Evolutionary conservation across 2,113 vertebrate genomes (phyloP).

Genomic region (Isichthys henryi): DNA sequence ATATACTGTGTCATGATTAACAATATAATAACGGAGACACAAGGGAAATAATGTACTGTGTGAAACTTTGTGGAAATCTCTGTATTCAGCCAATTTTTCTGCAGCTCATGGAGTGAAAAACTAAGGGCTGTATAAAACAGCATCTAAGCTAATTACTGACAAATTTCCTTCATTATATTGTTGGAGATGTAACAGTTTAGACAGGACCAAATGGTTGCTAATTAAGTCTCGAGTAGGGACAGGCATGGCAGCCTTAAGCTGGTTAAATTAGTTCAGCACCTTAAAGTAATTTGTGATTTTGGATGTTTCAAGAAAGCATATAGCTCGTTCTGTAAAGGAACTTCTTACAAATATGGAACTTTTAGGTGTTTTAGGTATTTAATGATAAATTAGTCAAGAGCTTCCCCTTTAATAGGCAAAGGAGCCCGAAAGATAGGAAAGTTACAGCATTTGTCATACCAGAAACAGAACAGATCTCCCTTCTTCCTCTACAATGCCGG

Average conservation of each 20-base stretch:
- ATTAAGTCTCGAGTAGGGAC: background rate
- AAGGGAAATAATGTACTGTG: background rate
- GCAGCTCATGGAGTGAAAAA: background rate
- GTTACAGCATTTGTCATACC: background rate
- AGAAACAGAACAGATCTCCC: background rate
- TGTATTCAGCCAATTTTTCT: background rate
- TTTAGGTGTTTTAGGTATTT: background rate
- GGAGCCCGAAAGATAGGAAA: background rate
- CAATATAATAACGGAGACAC: background rate
- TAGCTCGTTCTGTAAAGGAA: background rate
- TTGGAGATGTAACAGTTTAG: background rate
- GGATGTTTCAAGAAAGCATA: background rate
- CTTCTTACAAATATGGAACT: background rate
- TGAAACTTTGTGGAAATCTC: background rate
- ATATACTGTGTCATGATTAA: background rate
- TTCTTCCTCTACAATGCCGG: background rate
- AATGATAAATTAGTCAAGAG: background rate
- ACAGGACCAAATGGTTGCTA: background rate
- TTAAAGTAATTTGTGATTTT: background rate
- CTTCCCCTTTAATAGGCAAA: background rate
- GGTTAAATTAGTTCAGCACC: background rate
- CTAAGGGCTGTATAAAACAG: background rate
- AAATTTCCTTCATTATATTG: background rate
- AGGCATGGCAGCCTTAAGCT: background rate
- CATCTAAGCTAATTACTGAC: background rate